Percentiles rank a stretch among this genome's conserved stretches.
Evolutionary conservation across 2,888 invertebrate species (phyloP).

Genomic region (Chouioia cunea): DNA sequence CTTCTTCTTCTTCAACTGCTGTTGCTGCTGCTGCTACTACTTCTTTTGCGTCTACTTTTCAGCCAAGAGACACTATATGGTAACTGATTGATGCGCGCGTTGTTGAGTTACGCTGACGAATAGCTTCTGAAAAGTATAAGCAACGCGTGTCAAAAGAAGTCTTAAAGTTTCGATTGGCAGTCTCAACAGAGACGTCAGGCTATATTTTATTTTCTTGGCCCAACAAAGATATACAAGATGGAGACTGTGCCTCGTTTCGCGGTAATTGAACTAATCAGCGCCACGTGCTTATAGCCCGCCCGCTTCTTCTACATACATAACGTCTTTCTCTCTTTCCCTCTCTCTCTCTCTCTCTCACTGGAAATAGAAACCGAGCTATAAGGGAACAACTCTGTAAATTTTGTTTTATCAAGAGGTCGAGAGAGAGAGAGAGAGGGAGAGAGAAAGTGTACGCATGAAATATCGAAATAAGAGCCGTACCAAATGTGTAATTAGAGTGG

Average conservation of each 20-base stretch:
- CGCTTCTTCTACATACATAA: not conserved
- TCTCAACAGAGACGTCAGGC: too few relatives aligned
- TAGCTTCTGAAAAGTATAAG: constrained; percentile 33
- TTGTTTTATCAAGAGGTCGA: too few relatives aligned
- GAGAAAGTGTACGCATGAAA: constrained; percentile 26
- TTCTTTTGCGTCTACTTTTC: not conserved
- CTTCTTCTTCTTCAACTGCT: not conserved
- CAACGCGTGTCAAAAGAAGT: not conserved
- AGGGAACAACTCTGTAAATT: too few relatives aligned
- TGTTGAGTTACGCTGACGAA: constrained; percentile 33
- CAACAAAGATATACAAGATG: not conserved
- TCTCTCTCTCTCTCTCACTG: not conserved
- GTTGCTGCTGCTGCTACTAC: too few relatives aligned
- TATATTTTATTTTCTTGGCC: too few relatives aligned
- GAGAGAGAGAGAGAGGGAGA: constrained; percentile 1
- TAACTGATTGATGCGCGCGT: constrained; percentile 32
- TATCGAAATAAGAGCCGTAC: constrained; percentile 20
- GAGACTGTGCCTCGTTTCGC: constrained; percentile 49
- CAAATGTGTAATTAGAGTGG: constrained; percentile 32
- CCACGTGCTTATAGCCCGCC: constrained; percentile 65
- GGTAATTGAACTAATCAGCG: constrained; percentile 66
- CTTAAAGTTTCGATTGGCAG: too few relatives aligned
- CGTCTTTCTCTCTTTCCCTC: constrained; percentile 8
- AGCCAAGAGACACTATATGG: not conserved
- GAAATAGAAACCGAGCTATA: constrained; percentile 30